These are phyloP conservation scores for Idaea straminata DNA, from an alignment of 2,888 invertebrate species.

Conservation along the genomic window DNA sequence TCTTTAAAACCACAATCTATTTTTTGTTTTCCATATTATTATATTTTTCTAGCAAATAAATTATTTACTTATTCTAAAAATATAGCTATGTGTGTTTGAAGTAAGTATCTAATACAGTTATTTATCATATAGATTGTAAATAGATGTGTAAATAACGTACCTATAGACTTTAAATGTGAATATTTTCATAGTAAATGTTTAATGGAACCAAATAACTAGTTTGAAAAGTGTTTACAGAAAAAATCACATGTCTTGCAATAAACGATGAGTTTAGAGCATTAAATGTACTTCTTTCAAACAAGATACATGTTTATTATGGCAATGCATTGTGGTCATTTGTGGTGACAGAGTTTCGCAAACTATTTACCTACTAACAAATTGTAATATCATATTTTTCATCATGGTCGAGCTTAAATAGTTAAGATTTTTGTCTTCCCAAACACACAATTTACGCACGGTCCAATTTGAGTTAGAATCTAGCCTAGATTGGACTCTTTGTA, in stretches of 20 bases:
- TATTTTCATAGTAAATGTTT: constrained; percentile 78
- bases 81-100: constrained; percentile 13
- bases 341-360: neutral
- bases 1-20: constrained; percentile 10
- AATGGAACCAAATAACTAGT: constrained; percentile 76
- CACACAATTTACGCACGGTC: constrained; percentile 3
- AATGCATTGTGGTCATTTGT: constrained; percentile 12
- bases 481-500: neutral
- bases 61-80: constrained; percentile 5
- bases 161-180: constrained; percentile 63
- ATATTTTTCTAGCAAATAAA: constrained; percentile 5
- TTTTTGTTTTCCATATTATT: neutral
- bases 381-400: constrained; percentile 26
- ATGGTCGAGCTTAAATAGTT: constrained; percentile 51
- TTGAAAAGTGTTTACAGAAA: constrained; percentile 14
- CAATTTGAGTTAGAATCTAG: neutral
- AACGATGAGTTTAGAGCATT: constrained; percentile 29
- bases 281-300: constrained; percentile 1
- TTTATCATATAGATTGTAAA: constrained; percentile 55
- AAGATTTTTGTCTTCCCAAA: constrained; percentile 44
- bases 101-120: constrained; percentile 17
- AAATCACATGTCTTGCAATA: neutral
- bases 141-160: constrained; percentile 55
- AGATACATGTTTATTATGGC: constrained; percentile 10
- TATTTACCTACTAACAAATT: neutral